phyloP scores from a whole-genome alignment of 2,797 vertebrate genomes.

The Vipera ursinii region DNA sequence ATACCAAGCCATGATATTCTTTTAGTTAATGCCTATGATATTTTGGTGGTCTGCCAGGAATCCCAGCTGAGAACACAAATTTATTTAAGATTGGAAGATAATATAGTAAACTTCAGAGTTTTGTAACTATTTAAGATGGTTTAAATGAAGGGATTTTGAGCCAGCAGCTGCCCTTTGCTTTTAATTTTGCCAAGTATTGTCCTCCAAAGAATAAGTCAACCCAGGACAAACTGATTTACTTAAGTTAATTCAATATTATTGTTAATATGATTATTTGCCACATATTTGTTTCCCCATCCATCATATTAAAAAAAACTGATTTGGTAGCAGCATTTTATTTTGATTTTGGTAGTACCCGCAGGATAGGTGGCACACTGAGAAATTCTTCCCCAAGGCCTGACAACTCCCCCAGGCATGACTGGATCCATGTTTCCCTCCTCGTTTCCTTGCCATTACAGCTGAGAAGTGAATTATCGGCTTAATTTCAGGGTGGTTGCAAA shows the following conservation, averaged over 20 bases:
- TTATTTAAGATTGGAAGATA: background rate
- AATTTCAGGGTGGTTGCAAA: no score
- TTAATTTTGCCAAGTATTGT: background rate
- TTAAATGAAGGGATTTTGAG: background rate
- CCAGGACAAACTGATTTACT: background rate
- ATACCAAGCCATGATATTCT: background rate
- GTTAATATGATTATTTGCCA: background rate
- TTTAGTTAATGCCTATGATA: background rate
- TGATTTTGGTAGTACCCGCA: no score
- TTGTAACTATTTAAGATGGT: background rate
- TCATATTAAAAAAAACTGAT: background rate
- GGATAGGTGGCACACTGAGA: no score
- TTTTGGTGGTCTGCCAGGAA: background rate
- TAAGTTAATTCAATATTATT: background rate
- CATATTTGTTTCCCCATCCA: background rate
- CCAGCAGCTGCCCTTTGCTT: background rate
- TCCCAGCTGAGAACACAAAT: background rate
- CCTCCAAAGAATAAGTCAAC: background rate
- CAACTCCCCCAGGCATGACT: no score
- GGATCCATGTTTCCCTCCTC: no score
- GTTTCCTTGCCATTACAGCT: no score
- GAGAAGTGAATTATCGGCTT: no score
- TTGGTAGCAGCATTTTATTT: background rate
- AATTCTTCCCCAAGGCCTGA: no score
- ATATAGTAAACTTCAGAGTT: background rate